Evolutionary conservation across 2,797 vertebrate species (phyloP), one percentile per base, ranked within the genome.

Genomic region (Artibeus jamaicensis): DNA sequence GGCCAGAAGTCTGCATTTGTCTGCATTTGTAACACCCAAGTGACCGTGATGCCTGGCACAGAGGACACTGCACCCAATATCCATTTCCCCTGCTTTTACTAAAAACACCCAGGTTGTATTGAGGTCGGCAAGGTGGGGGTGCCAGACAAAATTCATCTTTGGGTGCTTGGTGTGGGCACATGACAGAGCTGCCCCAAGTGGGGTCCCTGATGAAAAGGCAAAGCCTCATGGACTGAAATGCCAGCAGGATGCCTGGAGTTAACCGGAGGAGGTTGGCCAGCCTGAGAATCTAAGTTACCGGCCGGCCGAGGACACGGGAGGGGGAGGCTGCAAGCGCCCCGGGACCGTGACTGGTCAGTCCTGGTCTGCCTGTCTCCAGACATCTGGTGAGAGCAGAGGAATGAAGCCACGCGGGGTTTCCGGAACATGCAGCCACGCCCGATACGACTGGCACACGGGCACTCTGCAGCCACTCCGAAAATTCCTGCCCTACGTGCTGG

Each of bases 331-430:
- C n/a, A 9, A 50, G 62, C 46, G 73, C 19, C 57, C 34, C 19
- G 19, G 18, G 2, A 22, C 50, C 0, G 0, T 10, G 37, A 2
- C 22, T 46, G 68, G n/a, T 12, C 42, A 4, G 8, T 21, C 71
- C n/a, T 11, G 1, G 22, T 24, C 46, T 55, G 48, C 76, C 70
- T 29, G 8, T 34, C 39, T 65, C 15, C 46, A 24, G n/a, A 48
- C 39, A 6, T 34, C 21, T 21, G 19, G 2, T 53, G 34, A 82
- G 19, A 55, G 46, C 24, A 55, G 62, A 7, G 79, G 68, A 42
- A 57, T 3, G 44, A 53, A 73, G 15, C 46, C 50, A 44, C 34
- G 0, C 39, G 9, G 3, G 22, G 48, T n/a, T 79, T 67, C 92
- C 57, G 16, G 18, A 37, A 37, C 14, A 24, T 65, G 12, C 14